A percentile compares a stretch with the other conserved stretches of the same genome.
These are phyloP conservation scores for Eupithecia abbreviata DNA, from an alignment of 2,888 invertebrate genomes.

Conservation along the genomic window DNA sequence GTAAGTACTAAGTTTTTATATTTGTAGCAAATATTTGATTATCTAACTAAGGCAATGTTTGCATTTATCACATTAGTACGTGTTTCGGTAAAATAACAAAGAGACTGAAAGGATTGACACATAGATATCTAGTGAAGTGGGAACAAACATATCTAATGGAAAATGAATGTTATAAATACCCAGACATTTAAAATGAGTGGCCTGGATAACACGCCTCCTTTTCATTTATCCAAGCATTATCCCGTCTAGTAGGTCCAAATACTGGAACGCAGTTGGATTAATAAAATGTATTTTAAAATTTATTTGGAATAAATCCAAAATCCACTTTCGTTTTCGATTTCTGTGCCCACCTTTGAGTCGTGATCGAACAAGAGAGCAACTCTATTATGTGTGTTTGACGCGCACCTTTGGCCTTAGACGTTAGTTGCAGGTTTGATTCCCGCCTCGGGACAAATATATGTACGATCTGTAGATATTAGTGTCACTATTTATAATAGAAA, in stretches of 20 bases:
- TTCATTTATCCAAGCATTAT: not conserved
- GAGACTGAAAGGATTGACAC: not conserved
- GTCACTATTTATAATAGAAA: too few species aligned
- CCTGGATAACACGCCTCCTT: not conserved
- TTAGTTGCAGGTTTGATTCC: too few species aligned
- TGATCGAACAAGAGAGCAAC: not conserved
- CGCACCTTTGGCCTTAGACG: too few species aligned
- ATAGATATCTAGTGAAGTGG: not conserved
- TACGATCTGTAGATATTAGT: too few species aligned
- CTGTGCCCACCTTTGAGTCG: not conserved
- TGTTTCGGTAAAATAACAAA: conserved; percentile 9
- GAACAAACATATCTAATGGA: conserved; percentile 1
- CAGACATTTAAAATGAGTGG: not conserved
- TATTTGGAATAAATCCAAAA: not conserved
- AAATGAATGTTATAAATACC: not conserved
- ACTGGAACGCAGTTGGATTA: not conserved
- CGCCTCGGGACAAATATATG: too few species aligned
- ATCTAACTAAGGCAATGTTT: not conserved
- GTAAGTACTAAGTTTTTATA: not conserved
- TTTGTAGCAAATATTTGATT: not conserved
- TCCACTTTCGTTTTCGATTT: not conserved
- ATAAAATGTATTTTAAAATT: not conserved
- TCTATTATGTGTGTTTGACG: not conserved
- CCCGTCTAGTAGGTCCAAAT: not conserved
- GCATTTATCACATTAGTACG: not conserved